phyloP scores from a whole-genome alignment of 2,113 vertebrate species.

The Ciconia stormi region DNA sequence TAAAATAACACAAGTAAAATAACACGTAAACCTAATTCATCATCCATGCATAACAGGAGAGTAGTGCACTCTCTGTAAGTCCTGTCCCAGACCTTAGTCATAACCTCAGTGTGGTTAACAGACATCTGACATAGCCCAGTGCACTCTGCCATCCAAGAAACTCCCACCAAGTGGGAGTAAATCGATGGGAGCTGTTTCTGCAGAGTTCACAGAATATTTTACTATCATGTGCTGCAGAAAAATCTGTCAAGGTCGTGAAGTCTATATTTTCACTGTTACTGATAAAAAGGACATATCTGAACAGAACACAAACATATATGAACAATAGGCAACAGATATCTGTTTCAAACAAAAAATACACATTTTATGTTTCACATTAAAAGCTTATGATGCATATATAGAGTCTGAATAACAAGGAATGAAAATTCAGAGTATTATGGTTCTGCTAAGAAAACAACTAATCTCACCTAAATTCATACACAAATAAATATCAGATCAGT shows the following conservation, averaged over 20 bases:
- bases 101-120: accelerated
- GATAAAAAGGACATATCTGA: background rate
- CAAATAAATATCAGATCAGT: background rate
- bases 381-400: background rate
- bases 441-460: background rate
- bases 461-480: background rate
- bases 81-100: background rate
- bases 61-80: background rate
- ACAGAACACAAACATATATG: background rate
- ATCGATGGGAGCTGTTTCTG: background rate
- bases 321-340: background rate
- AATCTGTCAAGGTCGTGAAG: background rate
- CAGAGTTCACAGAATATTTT: background rate
- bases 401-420: background rate
- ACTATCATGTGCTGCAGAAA: background rate
- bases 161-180: background rate
- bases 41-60: accelerated
- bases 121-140: background rate
- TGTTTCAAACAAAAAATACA: background rate
- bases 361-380: background rate
- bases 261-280: background rate
- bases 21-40: accelerated
- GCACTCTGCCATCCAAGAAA: background rate
- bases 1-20: background rate
- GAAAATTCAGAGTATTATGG: accelerated